These are phyloP conservation scores for Lophius americanus DNA, from an alignment of 2,797 vertebrate species.

Conservation along the genomic window DNA sequence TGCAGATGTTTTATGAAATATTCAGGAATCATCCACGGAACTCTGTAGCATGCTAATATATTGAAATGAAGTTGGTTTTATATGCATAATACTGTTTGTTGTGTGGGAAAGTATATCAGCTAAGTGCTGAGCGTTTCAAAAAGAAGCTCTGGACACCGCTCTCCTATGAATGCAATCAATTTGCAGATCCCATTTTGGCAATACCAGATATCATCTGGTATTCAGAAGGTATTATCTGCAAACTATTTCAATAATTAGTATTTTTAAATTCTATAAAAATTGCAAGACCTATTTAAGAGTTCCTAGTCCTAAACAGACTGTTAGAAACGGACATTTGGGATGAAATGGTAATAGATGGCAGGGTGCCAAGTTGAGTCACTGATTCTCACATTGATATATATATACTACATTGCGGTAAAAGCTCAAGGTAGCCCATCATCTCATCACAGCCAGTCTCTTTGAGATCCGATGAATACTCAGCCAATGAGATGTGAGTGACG, in stretches of 20 bases:
- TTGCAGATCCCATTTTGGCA: constrained; percentile 52
- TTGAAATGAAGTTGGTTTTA: constrained; percentile 36
- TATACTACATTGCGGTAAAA: constrained; percentile 40
- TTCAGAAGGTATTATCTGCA: constrained; percentile 59
- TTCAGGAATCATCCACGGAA: constrained; percentile 43
- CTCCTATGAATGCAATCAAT: constrained; percentile 32
- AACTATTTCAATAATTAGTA: constrained; percentile 51
- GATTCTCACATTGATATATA: constrained; percentile 64
- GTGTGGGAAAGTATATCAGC: constrained; percentile 25
- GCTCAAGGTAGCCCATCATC: constrained; percentile 60
- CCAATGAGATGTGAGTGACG: constrained; percentile 13
- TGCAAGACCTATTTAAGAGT: constrained; percentile 44
- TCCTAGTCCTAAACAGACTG: constrained; percentile 36
- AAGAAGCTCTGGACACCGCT: constrained; percentile 22
- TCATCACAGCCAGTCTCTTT: constrained; percentile 46
- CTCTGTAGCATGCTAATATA: constrained; percentile 38
- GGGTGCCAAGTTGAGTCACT: constrained; percentile 67
- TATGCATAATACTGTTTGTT: constrained; percentile 30
- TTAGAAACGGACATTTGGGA: constrained; percentile 56
- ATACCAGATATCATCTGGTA: constrained; percentile 37
- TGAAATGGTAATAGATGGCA: constrained; percentile 64
- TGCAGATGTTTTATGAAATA: constrained; percentile 42
- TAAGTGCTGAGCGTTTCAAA: constrained; percentile 37
- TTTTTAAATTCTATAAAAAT: constrained; percentile 49
- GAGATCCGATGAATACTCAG: constrained; percentile 36